Conservation (phyloP, 2,113 vertebrate species). For the Potamarius usumacintae region DNA sequence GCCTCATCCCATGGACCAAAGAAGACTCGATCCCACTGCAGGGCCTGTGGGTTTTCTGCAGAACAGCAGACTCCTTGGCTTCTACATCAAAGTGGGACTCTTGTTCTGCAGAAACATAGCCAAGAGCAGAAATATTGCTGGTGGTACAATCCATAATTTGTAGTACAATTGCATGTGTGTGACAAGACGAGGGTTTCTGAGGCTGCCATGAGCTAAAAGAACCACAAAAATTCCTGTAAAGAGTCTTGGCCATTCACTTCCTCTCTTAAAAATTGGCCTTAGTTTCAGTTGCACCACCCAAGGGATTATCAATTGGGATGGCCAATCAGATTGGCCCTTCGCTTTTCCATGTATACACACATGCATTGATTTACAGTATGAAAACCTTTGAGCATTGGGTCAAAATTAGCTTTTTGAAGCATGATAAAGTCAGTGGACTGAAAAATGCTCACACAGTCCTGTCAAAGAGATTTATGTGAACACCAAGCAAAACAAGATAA, state of each 20-base stretch:
- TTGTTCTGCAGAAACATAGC: constrained; percentile 21
- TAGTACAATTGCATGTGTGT: constrained; percentile 25
- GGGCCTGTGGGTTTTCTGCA: constrained; percentile 29
- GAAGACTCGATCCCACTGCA: constrained; percentile 1
- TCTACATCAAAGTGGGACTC: constrained; percentile 47
- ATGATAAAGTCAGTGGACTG: neutral
- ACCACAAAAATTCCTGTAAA: constrained; percentile 22
- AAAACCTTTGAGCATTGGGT: neutral
- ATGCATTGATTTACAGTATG: neutral
- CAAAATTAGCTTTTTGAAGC: neutral
- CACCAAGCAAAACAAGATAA: neutral
- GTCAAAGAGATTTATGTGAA: neutral
- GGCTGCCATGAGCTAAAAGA: constrained; percentile 10
- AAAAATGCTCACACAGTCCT: neutral
- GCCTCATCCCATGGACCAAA: constrained; percentile 12
- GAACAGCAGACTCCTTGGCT: constrained; percentile 40
- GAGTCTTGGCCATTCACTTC: neutral
- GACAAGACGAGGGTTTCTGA: constrained; percentile 23
- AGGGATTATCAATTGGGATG: neutral
- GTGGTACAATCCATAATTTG: constrained; percentile 26
- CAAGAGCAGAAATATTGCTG: constrained; percentile 11
- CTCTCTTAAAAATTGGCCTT: neutral
- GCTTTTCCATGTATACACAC: neutral
- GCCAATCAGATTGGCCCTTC: neutral
- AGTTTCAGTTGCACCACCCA: neutral